phyloP scores from a whole-genome alignment of 1,140 invertebrate species.

The Brachystomella parvula region DNA sequence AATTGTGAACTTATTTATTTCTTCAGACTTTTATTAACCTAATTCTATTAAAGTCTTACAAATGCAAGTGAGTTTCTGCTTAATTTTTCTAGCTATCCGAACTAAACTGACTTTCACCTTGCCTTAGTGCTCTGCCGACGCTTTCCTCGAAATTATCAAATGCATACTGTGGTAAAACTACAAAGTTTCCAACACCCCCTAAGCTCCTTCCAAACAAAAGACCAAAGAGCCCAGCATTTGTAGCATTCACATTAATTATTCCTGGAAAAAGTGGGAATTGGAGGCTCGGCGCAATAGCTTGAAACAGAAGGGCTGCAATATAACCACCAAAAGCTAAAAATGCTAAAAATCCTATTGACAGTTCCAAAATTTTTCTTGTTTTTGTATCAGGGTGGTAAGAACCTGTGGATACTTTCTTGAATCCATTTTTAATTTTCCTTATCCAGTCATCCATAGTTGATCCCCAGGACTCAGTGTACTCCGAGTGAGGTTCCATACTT shows the following conservation, averaged over 20 bases:
- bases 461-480: too few relatives aligned
- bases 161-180: not conserved
- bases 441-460: not conserved
- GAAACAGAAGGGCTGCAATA: constrained; percentile 16
- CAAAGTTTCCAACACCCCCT: not conserved
- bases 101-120: not conserved
- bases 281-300: constrained; percentile 10
- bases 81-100: too few relatives aligned
- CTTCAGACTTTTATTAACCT: too few relatives aligned
- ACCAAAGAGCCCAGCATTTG: not conserved
- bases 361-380: constrained; percentile 16
- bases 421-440: not conserved
- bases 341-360: constrained; percentile 21
- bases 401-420: not conserved
- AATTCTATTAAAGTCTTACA: too few relatives aligned
- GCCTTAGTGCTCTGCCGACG: not conserved
- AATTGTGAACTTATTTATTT: too few relatives aligned
- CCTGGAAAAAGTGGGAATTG: not conserved
- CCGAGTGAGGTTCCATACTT: too few relatives aligned
- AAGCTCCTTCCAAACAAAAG: not conserved
- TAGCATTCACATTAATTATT: not conserved
- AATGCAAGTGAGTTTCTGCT: too few relatives aligned
- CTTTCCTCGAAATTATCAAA: not conserved
- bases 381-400: not conserved
- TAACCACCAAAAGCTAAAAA: constrained; percentile 30